phyloP scores from a whole-genome alignment of 2,113 vertebrate species.

The Cyphomyrus discorhynchus region DNA sequence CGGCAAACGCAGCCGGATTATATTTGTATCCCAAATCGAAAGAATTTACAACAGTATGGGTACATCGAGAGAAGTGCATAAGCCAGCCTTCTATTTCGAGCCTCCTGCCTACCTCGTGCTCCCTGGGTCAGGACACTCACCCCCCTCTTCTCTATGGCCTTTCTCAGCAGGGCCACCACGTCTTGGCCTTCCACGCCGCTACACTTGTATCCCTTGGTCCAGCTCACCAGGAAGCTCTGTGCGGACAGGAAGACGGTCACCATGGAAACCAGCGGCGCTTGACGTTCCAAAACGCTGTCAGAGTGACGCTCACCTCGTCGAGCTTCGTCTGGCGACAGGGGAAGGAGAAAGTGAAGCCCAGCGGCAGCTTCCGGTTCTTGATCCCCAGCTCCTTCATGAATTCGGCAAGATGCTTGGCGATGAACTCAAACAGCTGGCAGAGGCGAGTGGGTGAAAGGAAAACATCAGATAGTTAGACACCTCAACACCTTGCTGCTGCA shows the following conservation, averaged over 20 bases:
- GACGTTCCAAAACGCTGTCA: not conserved
- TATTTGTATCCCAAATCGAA: too few species aligned
- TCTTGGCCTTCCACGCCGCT: constrained; percentile 87
- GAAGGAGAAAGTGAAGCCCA: constrained; percentile 96
- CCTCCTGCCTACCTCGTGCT: not conserved
- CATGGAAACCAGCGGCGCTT: not conserved
- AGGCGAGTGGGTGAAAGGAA: not conserved
- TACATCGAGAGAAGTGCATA: not conserved
- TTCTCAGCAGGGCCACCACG: constrained; percentile 76
- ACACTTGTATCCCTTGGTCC: constrained; percentile 89
- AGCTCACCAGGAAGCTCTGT: constrained; percentile 78
- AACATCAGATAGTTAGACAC: not conserved
- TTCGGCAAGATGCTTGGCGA: constrained; percentile 80
- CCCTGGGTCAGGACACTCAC: constrained; percentile 48
- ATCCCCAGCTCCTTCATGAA: constrained; percentile 88
- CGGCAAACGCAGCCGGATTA: too few species aligned
- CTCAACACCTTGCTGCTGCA: not conserved
- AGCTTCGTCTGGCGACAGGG: constrained; percentile 86
- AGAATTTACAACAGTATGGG: too few species aligned
- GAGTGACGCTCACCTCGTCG: constrained; percentile 74
- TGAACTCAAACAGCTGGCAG: constrained; percentile 88
- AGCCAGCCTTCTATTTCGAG: not conserved
- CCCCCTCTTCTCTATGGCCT: constrained; percentile 77
- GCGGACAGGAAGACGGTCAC: not conserved
- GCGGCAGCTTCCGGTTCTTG: constrained; percentile 84